Percentiles rank a stretch among this genome's conserved stretches.
Conservation (phyloP, 2,113 vertebrate species). For the Mormyrus lacerda region DNA sequence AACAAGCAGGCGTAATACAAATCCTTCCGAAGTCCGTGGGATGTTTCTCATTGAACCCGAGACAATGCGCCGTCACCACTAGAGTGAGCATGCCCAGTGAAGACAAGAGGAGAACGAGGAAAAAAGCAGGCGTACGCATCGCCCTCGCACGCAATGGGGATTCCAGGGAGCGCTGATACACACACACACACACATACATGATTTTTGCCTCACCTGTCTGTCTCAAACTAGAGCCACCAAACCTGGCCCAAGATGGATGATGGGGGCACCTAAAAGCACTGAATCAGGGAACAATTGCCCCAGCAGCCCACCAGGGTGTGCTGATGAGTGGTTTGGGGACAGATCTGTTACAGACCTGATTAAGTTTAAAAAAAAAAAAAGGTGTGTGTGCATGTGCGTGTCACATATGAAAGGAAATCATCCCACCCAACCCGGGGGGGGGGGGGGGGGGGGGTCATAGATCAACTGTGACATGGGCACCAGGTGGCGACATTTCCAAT, state of each 20-base stretch:
- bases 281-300: not conserved
- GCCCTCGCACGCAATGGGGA: not conserved
- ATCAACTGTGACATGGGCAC: slow-evolving; percentile 1
- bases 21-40: not conserved
- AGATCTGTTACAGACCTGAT: not conserved
- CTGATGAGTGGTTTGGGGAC: not conserved
- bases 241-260: not conserved
- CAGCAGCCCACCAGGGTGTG: not conserved
- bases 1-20: not conserved
- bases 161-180: not conserved
- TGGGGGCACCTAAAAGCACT: not conserved
- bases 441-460: not conserved
- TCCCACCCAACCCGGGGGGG: not conserved
- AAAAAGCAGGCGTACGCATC: not conserved
- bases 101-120: not conserved
- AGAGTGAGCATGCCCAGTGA: not conserved
- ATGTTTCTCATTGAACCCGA: not conserved
- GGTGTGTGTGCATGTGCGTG: not conserved
- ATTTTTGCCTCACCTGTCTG: not conserved
- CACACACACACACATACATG: not conserved
- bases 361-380: not conserved
- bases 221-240: not conserved
- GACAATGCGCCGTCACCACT: not conserved
- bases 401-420: not conserved
- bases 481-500: slow-evolving; percentile 11